These are phyloP conservation scores for Eonycteris spelaea DNA, from an alignment of 2,113 vertebrate genomes.

Conservation along the genomic window DNA sequence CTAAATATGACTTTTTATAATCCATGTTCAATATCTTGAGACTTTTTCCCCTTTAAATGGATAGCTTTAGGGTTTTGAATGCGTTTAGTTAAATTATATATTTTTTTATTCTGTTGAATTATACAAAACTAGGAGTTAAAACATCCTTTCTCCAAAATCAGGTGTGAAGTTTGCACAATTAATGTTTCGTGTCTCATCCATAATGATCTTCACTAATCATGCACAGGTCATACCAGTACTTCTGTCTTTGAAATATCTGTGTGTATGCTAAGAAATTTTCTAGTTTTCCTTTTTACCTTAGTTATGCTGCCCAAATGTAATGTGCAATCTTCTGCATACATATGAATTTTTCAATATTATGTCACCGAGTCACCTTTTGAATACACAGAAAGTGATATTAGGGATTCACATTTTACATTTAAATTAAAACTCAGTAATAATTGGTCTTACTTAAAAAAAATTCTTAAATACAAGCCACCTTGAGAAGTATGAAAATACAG, in stretches of 20 bases:
- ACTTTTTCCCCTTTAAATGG: background rate
- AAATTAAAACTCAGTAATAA: background rate
- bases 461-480: background rate
- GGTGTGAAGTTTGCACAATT: background rate
- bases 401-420: background rate
- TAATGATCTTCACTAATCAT: background rate
- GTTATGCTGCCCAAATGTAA: background rate
- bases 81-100: background rate
- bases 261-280: background rate
- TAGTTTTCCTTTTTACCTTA: background rate
- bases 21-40: background rate
- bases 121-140: background rate
- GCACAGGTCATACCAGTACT: background rate
- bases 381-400: background rate
- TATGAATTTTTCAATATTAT: background rate
- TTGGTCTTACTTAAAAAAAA: background rate
- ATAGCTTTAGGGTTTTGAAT: background rate
- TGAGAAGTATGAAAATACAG: background rate
- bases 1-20: background rate
- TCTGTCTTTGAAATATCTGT: background rate
- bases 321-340: background rate
- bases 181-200: background rate
- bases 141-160: background rate
- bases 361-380: background rate
- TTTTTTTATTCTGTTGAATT: background rate